These are phyloP conservation scores for Whitmania pigra DNA, from an alignment of 1,140 invertebrate genomes.

Conservation along the genomic window DNA sequence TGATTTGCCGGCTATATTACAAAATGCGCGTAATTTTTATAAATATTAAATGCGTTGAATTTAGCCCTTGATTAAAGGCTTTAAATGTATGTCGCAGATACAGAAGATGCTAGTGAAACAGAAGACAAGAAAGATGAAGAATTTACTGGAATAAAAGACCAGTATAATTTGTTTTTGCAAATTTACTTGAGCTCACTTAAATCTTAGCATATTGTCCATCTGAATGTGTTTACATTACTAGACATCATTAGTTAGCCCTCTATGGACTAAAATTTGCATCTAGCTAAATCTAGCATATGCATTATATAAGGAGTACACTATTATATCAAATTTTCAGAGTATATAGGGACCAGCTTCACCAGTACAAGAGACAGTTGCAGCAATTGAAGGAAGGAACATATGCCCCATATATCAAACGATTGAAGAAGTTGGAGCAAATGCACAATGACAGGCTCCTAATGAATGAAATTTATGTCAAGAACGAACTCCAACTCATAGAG, in stretches of 20 bases:
- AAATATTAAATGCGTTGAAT: background rate
- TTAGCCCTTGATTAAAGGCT: background rate
- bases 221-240: too few species aligned
- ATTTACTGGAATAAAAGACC: constrained; percentile 72
- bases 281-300: too few species aligned
- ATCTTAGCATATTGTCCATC: too few species aligned
- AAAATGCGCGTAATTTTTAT: background rate
- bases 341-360: constrained; percentile 80
- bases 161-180: constrained; percentile 50
- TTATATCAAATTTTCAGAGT: constrained; percentile 49
- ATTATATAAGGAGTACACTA: too few species aligned
- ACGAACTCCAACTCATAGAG: constrained; percentile 63
- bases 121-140: constrained; percentile 66
- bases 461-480: constrained; percentile 67
- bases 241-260: too few species aligned
- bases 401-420: constrained; percentile 67
- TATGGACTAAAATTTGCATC: too few species aligned
- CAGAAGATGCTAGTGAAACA: constrained; percentile 60
- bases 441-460: constrained; percentile 63
- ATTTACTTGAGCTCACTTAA: background rate
- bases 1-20: background rate
- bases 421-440: constrained; percentile 67
- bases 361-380: constrained; percentile 70
- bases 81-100: constrained; percentile 52
- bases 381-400: constrained; percentile 72